Evolutionary conservation across 2,888 invertebrate genomes (phyloP).

Genomic region (Automeris io): DNA sequence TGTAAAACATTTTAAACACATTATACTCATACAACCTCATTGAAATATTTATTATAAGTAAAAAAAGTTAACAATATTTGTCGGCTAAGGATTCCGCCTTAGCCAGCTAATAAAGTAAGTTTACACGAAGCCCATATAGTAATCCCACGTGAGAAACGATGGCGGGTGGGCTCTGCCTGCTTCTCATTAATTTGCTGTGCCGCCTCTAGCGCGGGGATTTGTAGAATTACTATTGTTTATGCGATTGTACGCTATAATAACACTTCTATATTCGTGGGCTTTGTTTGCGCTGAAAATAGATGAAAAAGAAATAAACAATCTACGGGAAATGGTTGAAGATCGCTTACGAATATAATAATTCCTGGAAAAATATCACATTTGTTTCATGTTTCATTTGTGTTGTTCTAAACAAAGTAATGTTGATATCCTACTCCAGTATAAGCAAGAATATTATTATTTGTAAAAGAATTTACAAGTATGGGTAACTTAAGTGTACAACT

Average conservation of each 20-base stretch:
- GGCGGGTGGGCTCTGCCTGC: conserved; percentile 30
- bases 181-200: conserved; percentile 47
- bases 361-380: no score
- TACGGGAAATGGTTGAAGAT: no score
- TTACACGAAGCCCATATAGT: conserved; percentile 32
- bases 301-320: background rate
- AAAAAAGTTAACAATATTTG: conserved; percentile 12
- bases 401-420: no score
- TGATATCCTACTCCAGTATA: no score
- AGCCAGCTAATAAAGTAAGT: conserved; percentile 32
- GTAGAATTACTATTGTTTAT: conserved; percentile 62
- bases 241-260: conserved; percentile 33
- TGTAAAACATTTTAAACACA: background rate
- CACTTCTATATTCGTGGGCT: conserved; percentile 2
- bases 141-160: conserved; percentile 40
- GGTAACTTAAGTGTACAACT: no score
- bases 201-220: conserved; percentile 48
- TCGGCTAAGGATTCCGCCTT: conserved; percentile 15
- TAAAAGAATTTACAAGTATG: no score
- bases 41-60: background rate
- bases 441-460: no score
- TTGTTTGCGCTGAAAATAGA: background rate
- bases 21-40: background rate
- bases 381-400: no score
- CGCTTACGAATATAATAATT: no score